These are phyloP conservation scores for Anisognathus igniventris DNA, from an alignment of 2,797 vertebrate species.

Conservation along the genomic window DNA sequence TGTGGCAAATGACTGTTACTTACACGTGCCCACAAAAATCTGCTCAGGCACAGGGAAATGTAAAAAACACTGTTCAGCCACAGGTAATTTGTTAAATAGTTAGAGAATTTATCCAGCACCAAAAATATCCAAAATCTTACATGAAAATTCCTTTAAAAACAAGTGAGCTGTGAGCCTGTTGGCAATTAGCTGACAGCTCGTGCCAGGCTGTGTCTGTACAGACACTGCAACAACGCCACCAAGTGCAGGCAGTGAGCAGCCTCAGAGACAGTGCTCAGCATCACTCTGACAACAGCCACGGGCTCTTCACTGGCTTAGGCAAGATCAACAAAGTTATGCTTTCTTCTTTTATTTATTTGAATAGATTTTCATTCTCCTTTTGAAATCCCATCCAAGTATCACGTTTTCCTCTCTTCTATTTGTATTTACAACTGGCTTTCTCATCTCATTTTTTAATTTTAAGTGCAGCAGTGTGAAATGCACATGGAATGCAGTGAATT, in stretches of 20 bases:
- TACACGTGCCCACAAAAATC: rapidly evolving
- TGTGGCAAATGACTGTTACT: neutral
- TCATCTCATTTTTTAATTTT: neutral
- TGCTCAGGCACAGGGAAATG: neutral
- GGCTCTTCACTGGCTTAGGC: neutral
- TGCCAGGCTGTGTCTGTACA: neutral
- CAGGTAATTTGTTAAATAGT: neutral
- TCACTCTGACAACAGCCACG: neutral
- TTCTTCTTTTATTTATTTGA: neutral
- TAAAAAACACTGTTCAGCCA: neutral
- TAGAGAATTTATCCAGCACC: neutral
- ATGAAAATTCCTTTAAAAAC: neutral
- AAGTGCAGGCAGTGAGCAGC: neutral
- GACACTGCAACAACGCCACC: neutral
- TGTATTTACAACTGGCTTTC: neutral
- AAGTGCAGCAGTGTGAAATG: neutral
- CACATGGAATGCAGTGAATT: neutral
- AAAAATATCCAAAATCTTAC: neutral
- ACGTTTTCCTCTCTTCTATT: neutral
- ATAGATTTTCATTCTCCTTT: neutral
- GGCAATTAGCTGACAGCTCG: neutral
- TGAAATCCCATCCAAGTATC: neutral
- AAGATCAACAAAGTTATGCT: neutral
- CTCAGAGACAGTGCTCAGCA: neutral
- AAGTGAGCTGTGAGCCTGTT: neutral